Evolutionary conservation across 2,888 invertebrate genomes (phyloP), one percentile per base, ranked within the genome.

Genomic region (Adela reaumurella): DNA sequence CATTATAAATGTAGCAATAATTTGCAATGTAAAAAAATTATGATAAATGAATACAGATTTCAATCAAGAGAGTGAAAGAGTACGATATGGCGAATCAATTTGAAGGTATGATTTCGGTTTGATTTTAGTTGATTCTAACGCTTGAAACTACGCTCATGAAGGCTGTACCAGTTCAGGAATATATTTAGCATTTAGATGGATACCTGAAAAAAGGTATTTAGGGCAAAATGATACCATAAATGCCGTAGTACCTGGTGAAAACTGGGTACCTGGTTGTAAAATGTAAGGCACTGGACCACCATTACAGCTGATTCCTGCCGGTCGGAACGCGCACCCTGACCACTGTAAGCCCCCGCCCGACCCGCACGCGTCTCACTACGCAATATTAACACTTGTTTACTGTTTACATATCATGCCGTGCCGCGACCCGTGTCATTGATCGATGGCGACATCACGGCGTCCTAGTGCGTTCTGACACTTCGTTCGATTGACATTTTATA

Each of bases 401-500:
- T 79, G 78, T 78, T 78, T 77, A 79, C 78, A 78, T 79, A 8
- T 35, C 35, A 35, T 11, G 35, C 35, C 35, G 35, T 14, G 8
- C 35, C 35, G 35, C 35, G 35, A 35, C 3, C 78, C 78, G 76
- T 79, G 79, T 79, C 79, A 79, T 77, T 78, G 77, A 79, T 80
- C 78, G 78, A 78, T 78, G 78, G 77, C 78, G 79, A 80, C 78
- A 78, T 78, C 35, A 35, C 35, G 35, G 35, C 35, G 35, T 35
- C 35, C 35, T 35, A 35, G 78, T 78, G 76, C 79, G 79, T 79
- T 79, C 79, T 79, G 74, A 77, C 77, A 55, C 51, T 51, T 59
- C 59, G 61, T 61, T 61, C 62, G 59, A 59, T 55, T 62, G 52
- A 56, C 56, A 57, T 59, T 49, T 53, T 14, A 35, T 11, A 14